A percentile compares a stretch with the other conserved stretches of the same genome.
These are phyloP conservation scores for Myzus persicae DNA, from an alignment of 1,140 invertebrate species.

Conservation along the genomic window DNA sequence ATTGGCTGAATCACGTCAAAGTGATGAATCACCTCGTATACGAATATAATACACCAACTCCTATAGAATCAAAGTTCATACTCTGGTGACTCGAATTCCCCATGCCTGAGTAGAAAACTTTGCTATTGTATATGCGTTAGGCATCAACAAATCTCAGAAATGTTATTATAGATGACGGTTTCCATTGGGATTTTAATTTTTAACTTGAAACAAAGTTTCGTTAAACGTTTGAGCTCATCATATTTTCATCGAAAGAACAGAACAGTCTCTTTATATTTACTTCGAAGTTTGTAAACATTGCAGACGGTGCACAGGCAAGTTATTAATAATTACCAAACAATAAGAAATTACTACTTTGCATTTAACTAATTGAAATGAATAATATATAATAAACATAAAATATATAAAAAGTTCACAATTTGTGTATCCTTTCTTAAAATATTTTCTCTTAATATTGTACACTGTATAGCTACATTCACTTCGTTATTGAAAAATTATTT, in stretches of 20 bases:
- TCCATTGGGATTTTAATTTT: background rate
- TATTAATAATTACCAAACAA: background rate
- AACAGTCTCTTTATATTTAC: background rate
- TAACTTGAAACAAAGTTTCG: background rate
- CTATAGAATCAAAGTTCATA: slow-evolving; percentile 31
- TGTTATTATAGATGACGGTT: slow-evolving; percentile 23
- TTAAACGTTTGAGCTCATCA: background rate
- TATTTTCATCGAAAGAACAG: background rate
- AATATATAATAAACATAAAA: background rate
- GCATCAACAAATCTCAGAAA: slow-evolving; percentile 16
- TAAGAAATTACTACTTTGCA: background rate
- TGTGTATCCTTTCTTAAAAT: background rate
- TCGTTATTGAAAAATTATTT: background rate
- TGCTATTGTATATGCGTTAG: background rate
- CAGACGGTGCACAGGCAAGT: background rate
- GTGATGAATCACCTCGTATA: background rate
- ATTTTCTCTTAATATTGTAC: background rate
- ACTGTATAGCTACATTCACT: background rate
- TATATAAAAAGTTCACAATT: background rate
- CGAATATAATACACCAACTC: background rate
- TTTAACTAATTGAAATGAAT: background rate
- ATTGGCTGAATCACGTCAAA: background rate
- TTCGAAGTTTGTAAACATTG: background rate
- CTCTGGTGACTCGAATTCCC: background rate
- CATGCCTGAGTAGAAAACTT: background rate